phyloP scores from a whole-genome alignment of 2,113 vertebrate genomes.

The Sporophila hypoxantha region DNA sequence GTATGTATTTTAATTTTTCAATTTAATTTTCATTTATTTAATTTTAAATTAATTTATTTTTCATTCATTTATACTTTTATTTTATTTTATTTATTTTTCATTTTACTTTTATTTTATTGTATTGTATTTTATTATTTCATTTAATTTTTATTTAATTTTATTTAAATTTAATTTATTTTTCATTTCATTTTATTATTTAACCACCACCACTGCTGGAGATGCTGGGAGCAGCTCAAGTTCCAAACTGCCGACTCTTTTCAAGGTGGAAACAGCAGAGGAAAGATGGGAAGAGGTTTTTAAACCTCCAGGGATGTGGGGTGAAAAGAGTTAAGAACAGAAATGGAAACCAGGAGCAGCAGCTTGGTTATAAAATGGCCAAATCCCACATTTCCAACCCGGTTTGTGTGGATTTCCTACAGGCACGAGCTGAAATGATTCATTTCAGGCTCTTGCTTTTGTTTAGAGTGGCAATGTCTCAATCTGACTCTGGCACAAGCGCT shows the following conservation, averaged over 20 bases:
- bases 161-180: too few species aligned
- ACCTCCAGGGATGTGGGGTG: neutral
- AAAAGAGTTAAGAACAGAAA: neutral
- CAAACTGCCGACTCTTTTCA: neutral
- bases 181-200: too few species aligned
- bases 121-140: too few species aligned
- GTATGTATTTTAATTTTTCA: too few species aligned
- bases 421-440: neutral
- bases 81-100: too few species aligned
- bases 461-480: constrained; percentile 8
- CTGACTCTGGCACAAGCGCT: neutral
- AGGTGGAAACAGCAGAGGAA: neutral
- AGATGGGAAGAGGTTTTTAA: neutral
- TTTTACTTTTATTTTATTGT: too few species aligned
- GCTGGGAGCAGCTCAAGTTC: neutral
- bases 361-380: neutral
- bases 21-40: too few species aligned
- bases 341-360: neutral
- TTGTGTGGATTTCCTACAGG: neutral
- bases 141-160: too few species aligned
- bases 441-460: neutral
- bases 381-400: neutral
- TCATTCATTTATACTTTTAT: too few species aligned
- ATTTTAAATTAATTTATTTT: too few species aligned
- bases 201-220: neutral